Evolutionary conservation across 2,888 invertebrate species (phyloP), one percentile per base, ranked within the genome.

Genomic region (Ectobius pallidus): DNA sequence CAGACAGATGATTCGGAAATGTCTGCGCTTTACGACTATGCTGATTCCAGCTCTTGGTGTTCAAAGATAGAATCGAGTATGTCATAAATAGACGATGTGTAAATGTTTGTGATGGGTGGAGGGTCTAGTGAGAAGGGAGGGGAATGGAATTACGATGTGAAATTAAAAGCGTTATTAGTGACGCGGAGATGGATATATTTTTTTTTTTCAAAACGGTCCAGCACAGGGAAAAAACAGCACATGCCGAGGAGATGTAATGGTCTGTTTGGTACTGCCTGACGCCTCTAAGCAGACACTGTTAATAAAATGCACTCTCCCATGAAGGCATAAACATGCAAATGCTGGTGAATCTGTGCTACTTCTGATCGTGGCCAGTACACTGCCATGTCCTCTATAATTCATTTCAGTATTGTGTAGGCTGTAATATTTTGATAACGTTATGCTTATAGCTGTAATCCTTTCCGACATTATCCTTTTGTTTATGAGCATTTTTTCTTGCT

Each of bases 301-400:
- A 62, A 62, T 62, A 39, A 62, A 62, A 62, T 25, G 11, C 62
- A 20, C 30, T 27, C n/a, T 61, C 30, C 61, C 61, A 18, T 32
- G 30, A 39, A 62, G 62, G 22, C 39, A 62, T 62, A 62, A 62
- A 62, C 62, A 62, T 62, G 62, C 62, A 62, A 62, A 62, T 62
- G 18, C 3, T 20, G 20, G 14, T 34, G 18, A 62, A 62, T 62
- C 20, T 62, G 20, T 39, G 39, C 9, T 34, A 62, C 39, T 39
- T 39, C 11, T 30, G 22, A 62, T 62, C 34, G 62, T 52, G 14
- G 11, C 7, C 52, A 22, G 52, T 52, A 25, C 25, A 20, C 22
- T 11, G 25, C n/a, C 14, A 3, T 25, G 22, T 22, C 20, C 20
- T 25, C 20, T 1, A 11, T 2, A 11, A 20, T 9, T 18, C 46